Base-by-base conservation (phyloP, 1,140 invertebrate genomes). In the Laupala kohalensis region DNA sequence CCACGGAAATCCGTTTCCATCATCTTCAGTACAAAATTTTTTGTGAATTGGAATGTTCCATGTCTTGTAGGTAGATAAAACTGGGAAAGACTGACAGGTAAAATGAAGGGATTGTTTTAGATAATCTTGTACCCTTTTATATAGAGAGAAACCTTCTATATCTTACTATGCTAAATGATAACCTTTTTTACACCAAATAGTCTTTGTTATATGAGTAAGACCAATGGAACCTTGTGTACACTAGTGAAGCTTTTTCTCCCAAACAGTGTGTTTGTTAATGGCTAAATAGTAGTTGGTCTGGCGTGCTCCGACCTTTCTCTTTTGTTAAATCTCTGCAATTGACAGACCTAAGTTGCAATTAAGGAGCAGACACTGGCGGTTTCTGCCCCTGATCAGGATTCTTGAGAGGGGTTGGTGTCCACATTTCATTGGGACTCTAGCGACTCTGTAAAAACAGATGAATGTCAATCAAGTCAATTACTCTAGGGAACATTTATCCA, bases 401-500 rank as follows among this genome's bases (percentile, higher is more conserved):
- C 37, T 53, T 9, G 67, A 23, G 19, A 25, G 64, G 25, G 28
- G 29, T 6, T 15, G 28, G 27, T 68, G 67, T 3, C 67, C 13
- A 28, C 28, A 27, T 68, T 68, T 28, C 67, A 28, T 68, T 30
- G 4, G 67, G 67, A 37, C n/a, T 26, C 13, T 68, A 68, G 67
- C 28, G 29, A 37, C 67, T 67, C 67, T 37, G 28, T 68, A n/a
- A 23, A n/a, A 15, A 37, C 28, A 29, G 28, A 37, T 30, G 26
- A 29, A 37, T 72, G 69, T 74, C 63, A 71, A 74, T 71, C 70
- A 74, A 74, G 73, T 74, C 73, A 74, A 74, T 74, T 74, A 74
- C 70, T 71, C 63, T 74, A 74, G 73, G 73, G 73, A 74, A 74
- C 73, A 74, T 74, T 63, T 67, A 69, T 66, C 63, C 71, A 72